These are phyloP conservation scores for Drosophila ercepeae DNA, from an alignment of 1,140 invertebrate genomes.

Conservation along the genomic window DNA sequence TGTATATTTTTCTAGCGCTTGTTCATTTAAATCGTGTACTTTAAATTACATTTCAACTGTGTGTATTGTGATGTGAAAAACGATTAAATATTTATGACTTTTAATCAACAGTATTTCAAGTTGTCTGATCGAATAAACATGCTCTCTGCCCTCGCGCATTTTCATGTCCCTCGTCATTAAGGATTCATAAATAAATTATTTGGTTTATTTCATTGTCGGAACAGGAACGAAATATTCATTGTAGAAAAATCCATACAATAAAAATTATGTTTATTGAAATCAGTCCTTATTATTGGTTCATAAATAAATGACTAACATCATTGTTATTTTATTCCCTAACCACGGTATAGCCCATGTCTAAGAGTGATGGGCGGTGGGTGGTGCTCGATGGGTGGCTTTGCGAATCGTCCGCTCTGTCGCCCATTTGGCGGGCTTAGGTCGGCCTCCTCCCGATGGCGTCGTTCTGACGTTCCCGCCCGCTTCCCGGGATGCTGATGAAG, in stretches of 20 bases:
- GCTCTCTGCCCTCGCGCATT: neutral
- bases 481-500: constrained; percentile 40
- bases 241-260: constrained; percentile 4
- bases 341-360: constrained; percentile 15
- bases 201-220: neutral
- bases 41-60: neutral
- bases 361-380: neutral
- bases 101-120: neutral
- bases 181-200: constrained; percentile 24
- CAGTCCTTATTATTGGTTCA: constrained; percentile 31
- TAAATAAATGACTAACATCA: constrained; percentile 28
- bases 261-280: constrained; percentile 31
- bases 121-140: neutral
- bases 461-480: constrained; percentile 22
- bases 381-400: neutral
- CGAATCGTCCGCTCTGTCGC: constrained; percentile 49
- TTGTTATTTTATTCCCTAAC: constrained; percentile 26
- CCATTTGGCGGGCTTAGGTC: constrained; percentile 55
- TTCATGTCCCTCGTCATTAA: neutral
- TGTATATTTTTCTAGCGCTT: too few species aligned
- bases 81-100: neutral
- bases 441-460: constrained; percentile 23
- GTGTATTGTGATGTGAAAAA: neutral
- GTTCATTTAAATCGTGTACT: neutral
- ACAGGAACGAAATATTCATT: neutral